Base-by-base conservation (phyloP, 1,140 invertebrate genomes). In the Cherax quadricarinatus region DNA sequence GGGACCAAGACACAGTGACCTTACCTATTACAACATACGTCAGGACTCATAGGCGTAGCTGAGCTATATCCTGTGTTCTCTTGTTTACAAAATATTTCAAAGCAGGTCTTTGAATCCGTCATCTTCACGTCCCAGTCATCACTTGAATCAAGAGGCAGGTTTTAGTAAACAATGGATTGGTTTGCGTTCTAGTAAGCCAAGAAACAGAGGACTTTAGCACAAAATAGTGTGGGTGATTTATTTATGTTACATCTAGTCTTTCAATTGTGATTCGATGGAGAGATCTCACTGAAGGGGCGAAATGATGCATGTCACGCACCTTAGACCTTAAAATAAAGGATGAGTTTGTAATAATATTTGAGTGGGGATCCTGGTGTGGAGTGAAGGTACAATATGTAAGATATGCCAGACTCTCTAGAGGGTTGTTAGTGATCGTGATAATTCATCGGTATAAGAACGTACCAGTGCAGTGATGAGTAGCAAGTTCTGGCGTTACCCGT, bases 141-240 rank as follows among this genome's bases (percentile, higher is more conserved):
- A 79, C n/a, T 79, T 30, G 18, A 57, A 53, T 6, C 30, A 51
- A 66, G 18, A 73, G 24, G 75, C 51, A 84, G 82, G 30, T 60
- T 84, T 9, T 62, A 60, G 49, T 24, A 57, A 24, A 62, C 51
- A 49, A 30, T 66, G 51, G 5, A 53, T 30, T 88, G 86, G 86
- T 88, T 88, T 88, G 78, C 86, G 86, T 88, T 88, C 53, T 88
- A 88, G 86, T 81, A 88, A 81, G 78, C 86, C 86, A 88, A 24
- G 21, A 48, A 51, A 66, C 48, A 49, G 14, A 60, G 24, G 51
- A 12, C 16, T 16, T 4, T 84, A 60, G 82, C 57, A 81, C 79
- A 81, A 18, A 5, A 48, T 51, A 3, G 48, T 81, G 79, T 81
- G 79, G 51, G 79, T 81, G 41, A 12, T n/a, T 81, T 66, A 12